These are phyloP conservation scores for Netelia fuscicornis DNA, from an alignment of 2,888 invertebrate genomes.

Conservation along the genomic window DNA sequence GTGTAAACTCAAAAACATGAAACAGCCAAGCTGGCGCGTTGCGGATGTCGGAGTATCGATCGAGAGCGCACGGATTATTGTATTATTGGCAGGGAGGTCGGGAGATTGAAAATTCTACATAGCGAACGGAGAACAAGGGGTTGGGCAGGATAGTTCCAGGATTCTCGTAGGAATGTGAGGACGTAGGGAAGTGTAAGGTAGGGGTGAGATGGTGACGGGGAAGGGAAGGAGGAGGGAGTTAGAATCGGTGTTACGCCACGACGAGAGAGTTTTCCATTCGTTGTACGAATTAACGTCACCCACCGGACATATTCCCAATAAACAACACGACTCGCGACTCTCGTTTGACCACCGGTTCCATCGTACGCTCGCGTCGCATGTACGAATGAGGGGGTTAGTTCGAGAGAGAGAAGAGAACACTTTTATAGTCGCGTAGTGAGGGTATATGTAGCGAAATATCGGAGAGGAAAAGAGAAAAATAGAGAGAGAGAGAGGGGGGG, in stretches of 20 bases:
- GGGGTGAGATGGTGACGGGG: neutral
- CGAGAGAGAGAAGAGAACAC: too few species aligned
- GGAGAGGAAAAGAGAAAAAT: neutral
- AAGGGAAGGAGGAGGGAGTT: neutral
- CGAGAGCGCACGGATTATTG: slow-evolving; percentile 29
- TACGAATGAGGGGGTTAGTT: too few species aligned
- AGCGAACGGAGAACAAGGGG: neutral
- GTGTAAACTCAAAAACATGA: neutral
- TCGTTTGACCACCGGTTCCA: slow-evolving; percentile 39
- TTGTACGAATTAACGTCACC: slow-evolving; percentile 66
- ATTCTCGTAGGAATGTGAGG: slow-evolving; percentile 44
- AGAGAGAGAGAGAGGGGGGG: slow-evolving; percentile 11
- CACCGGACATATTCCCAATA: slow-evolving; percentile 67
- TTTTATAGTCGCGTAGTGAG: too few species aligned
- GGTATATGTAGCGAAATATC: too few species aligned
- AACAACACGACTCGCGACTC: slow-evolving; percentile 56
- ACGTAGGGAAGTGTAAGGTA: neutral
- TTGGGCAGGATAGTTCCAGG: slow-evolving; percentile 16
- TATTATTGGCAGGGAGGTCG: slow-evolving; percentile 1
- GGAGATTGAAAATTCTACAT: slow-evolving; percentile 45
- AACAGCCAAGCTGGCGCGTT: neutral
- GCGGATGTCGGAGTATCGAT: slow-evolving; percentile 14
- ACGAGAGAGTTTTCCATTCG: slow-evolving; percentile 57
- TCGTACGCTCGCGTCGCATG: slow-evolving; percentile 9
- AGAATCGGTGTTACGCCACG: slow-evolving; percentile 27